phyloP scores from a whole-genome alignment of 2,888 invertebrate genomes.

The Ophion costatus region DNA sequence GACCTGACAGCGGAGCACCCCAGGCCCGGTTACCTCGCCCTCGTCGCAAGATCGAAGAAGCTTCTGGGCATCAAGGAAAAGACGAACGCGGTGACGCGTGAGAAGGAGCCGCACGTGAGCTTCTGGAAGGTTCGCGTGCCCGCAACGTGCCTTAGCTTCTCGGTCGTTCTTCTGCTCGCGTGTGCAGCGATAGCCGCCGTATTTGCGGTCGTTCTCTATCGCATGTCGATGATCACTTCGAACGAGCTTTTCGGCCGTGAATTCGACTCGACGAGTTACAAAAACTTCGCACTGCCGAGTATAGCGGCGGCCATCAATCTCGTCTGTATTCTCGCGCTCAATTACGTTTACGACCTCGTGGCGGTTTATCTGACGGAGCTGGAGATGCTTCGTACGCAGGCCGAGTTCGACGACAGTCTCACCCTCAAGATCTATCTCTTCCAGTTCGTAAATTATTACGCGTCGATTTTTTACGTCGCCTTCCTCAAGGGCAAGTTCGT shows the following conservation, averaged over 20 bases:
- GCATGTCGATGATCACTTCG: constrained; percentile 88
- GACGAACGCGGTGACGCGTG: constrained; percentile 84
- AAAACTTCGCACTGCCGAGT: constrained; percentile 88
- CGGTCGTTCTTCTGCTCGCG: constrained; percentile 87
- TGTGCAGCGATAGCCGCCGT: constrained; percentile 89
- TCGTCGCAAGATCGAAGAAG: constrained; percentile 59
- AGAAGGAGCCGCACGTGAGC: constrained; percentile 89
- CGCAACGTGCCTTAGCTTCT: constrained; percentile 88
- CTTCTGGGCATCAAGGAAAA: constrained; percentile 62
- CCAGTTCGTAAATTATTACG: constrained; percentile 95
- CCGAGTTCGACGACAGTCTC: constrained; percentile 93
- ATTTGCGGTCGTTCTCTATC: constrained; percentile 91
- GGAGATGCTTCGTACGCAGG: constrained; percentile 91
- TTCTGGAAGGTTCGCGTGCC: constrained; percentile 91
- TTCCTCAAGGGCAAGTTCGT: constrained; percentile 91
- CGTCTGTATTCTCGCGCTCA: constrained; percentile 90
- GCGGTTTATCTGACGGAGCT: constrained; percentile 90
- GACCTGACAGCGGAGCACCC: constrained; percentile 91
- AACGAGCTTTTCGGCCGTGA: constrained; percentile 85
- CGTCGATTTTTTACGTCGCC: constrained; percentile 94
- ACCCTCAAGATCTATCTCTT: constrained; percentile 94
- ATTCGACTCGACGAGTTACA: constrained; percentile 84
- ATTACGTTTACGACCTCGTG: constrained; percentile 87
- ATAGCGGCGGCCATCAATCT: constrained; percentile 92
- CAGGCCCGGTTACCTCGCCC: constrained; percentile 88